These are phyloP conservation scores for Bombus balteatus DNA, from an alignment of 1,140 invertebrate genomes.

Conservation along the genomic window DNA sequence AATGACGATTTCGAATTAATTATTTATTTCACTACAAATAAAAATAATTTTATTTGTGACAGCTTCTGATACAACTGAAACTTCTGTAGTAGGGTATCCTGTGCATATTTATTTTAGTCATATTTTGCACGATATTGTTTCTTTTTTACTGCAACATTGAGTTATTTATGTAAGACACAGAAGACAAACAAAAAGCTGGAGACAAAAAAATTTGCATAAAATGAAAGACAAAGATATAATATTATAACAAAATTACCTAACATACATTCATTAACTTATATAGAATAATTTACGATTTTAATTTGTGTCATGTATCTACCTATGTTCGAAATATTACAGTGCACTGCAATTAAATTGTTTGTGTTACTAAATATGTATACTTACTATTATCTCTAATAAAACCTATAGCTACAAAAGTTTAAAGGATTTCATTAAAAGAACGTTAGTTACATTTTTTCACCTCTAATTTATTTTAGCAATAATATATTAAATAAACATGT, in stretches of 20 bases:
- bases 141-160: neutral
- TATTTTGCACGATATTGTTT: neutral
- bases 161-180: neutral
- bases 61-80: constrained; percentile 10
- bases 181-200: neutral
- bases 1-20: neutral
- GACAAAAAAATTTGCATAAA: neutral
- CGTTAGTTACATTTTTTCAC: neutral
- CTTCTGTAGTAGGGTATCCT: constrained; percentile 21
- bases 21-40: neutral
- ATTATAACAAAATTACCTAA: neutral
- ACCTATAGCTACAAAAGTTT: neutral
- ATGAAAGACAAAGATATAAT: neutral
- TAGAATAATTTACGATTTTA: constrained; percentile 13
- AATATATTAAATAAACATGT: constrained; percentile 34
- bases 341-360: constrained; percentile 1
- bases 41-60: neutral
- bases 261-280: neutral
- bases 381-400: constrained; percentile 38
- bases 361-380: constrained; percentile 1
- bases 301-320: neutral
- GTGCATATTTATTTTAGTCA: constrained; percentile 24
- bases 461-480: constrained; percentile 42
- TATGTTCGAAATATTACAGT: constrained; percentile 8
- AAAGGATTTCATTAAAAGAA: neutral